These are phyloP conservation scores for Scomberomorus guttatus DNA, from an alignment of 2,797 vertebrate genomes.

Conservation along the genomic window DNA sequence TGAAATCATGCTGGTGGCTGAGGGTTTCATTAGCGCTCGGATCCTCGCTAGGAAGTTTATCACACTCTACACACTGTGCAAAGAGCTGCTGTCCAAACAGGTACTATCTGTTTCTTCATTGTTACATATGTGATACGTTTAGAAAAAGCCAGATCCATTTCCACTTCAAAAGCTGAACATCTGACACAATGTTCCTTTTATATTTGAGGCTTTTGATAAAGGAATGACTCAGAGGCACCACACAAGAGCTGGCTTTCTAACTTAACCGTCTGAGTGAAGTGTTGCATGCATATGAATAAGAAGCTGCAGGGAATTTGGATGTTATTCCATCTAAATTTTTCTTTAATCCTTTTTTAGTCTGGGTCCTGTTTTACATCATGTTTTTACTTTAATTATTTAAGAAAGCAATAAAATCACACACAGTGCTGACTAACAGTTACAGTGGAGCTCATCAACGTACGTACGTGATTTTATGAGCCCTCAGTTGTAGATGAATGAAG, in stretches of 20 bases:
- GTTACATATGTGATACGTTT: neutral
- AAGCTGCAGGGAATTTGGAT: conserved; percentile 33
- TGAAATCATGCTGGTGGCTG: conserved; percentile 98
- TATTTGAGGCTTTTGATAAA: conserved; percentile 37
- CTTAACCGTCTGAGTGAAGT: conserved; percentile 21
- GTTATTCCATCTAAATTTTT: conserved; percentile 34
- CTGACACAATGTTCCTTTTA: conserved; percentile 33
- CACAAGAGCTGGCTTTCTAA: conserved; percentile 18
- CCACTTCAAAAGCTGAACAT: conserved; percentile 34
- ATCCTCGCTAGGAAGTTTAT: conserved; percentile 94
- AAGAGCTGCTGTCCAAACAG: conserved; percentile 97
- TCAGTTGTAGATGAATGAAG: conserved; percentile 60
- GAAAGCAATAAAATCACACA: conserved; percentile 48
- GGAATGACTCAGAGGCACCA: conserved; percentile 27
- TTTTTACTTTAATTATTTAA: conserved; percentile 48
- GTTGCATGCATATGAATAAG: conserved; percentile 38
- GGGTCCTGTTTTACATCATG: conserved; percentile 35
- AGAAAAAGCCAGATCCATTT: conserved; percentile 15
- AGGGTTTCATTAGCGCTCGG: conserved; percentile 93
- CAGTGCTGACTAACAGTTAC: conserved; percentile 49
- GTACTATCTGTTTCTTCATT: conserved; percentile 72
- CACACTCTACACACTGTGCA: conserved; percentile 94
- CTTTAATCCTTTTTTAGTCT: conserved; percentile 42
- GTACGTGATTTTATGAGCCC: conserved; percentile 59
- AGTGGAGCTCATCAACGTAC: conserved; percentile 24